These are phyloP conservation scores for Drosophila santomea DNA, from an alignment of 1,140 invertebrate genomes.

Conservation along the genomic window DNA sequence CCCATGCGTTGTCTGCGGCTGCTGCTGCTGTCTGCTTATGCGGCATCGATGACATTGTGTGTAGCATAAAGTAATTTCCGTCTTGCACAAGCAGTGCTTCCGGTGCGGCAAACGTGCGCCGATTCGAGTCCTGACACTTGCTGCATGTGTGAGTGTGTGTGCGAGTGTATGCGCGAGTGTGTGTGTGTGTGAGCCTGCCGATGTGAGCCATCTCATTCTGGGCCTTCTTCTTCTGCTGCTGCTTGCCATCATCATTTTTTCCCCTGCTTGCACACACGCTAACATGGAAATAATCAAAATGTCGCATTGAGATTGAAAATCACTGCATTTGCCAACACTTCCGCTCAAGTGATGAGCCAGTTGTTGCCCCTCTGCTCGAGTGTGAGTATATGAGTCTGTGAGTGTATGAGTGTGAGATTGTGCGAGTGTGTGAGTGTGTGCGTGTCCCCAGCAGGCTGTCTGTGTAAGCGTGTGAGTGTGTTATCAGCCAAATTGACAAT, in stretches of 20 bases:
- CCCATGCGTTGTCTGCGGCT: conserved; percentile 25
- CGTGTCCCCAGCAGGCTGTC: conserved; percentile 25
- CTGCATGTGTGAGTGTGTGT: conserved; percentile 41
- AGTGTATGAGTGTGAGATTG: not conserved
- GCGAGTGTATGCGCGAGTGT: conserved; percentile 5
- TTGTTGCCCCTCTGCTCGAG: conserved; percentile 54
- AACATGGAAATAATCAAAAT: conserved; percentile 84
- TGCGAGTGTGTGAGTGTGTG: conserved; percentile 18
- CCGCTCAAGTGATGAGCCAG: conserved; percentile 81
- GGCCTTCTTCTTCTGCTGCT: conserved; percentile 44
- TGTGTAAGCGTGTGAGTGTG: conserved; percentile 38
- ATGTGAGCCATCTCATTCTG: conserved; percentile 43
- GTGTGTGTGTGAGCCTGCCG: conserved; percentile 1
- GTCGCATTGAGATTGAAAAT: conserved; percentile 83
- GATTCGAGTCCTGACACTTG: conserved; percentile 69
- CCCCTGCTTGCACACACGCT: conserved; percentile 62
- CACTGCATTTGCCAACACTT: conserved; percentile 83
- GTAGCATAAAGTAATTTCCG: conserved; percentile 84
- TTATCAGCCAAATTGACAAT: conserved; percentile 79
- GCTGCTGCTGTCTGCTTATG: conserved; percentile 67
- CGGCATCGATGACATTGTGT: conserved; percentile 84
- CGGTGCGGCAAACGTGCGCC: conserved; percentile 81
- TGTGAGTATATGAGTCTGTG: conserved; percentile 5
- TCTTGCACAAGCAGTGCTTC: conserved; percentile 82
- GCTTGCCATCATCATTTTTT: conserved; percentile 44